Percentiles rank a stretch among this genome's conserved stretches.
Conservation (phyloP, 2,797 vertebrate species). For the Oceanodroma leucorhoa region DNA sequence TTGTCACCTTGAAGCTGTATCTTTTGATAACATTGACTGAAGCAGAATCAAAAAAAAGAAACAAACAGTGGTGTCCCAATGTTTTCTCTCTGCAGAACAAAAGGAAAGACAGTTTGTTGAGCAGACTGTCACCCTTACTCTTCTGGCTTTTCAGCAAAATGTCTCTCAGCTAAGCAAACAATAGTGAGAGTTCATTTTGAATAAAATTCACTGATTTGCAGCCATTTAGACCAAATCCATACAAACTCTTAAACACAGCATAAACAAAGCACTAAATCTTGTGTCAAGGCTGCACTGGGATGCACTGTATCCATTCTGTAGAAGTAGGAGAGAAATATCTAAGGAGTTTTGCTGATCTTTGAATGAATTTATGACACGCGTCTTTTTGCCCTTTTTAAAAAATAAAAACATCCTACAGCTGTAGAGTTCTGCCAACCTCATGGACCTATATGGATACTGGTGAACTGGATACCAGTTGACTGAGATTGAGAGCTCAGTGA, state of each 20-base stretch:
- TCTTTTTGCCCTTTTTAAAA: not conserved
- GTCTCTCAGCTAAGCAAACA: not conserved
- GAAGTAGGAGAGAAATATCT: not conserved
- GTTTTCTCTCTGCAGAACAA: not conserved
- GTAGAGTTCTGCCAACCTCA: accelerated
- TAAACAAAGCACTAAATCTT: not conserved
- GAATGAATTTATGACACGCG: not conserved
- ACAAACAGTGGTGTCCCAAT: not conserved
- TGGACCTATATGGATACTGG: not conserved
- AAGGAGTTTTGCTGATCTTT: not conserved
- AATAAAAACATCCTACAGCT: not conserved
- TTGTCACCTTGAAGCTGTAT: not conserved
- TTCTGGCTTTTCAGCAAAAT: not conserved
- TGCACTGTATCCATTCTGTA: not conserved
- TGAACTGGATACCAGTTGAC: not conserved
- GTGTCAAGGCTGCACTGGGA: not conserved
- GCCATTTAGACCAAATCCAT: not conserved
- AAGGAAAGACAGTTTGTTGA: not conserved
- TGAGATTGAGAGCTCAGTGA: not conserved
- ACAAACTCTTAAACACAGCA: not conserved
- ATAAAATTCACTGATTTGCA: not conserved
- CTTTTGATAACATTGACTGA: not conserved
- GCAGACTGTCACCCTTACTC: not conserved
- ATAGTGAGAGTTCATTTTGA: not conserved
- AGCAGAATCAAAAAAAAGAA: not conserved